phyloP scores from a whole-genome alignment of 2,888 invertebrate genomes.

The Drosophila sordidula region DNA sequence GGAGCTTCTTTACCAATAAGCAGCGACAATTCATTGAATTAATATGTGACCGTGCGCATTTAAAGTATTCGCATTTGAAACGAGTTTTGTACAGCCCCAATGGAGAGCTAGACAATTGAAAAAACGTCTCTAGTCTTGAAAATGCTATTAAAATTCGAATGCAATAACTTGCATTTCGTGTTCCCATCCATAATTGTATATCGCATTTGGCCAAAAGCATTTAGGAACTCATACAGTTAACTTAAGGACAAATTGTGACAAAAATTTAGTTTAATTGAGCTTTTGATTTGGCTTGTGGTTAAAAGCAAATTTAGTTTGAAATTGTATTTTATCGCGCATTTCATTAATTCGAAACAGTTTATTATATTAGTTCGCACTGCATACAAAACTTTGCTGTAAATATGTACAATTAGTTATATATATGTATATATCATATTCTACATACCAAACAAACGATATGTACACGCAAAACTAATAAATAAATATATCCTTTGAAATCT shows the following conservation, averaged over 20 bases:
- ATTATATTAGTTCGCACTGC: background rate
- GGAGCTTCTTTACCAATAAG: constrained; percentile 27
- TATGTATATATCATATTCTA: constrained; percentile 18
- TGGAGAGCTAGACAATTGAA: constrained; percentile 17
- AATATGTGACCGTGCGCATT: constrained; percentile 31
- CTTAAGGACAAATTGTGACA: constrained; percentile 31
- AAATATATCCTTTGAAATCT: constrained; percentile 48
- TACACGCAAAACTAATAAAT: constrained; percentile 29
- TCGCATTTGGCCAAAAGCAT: constrained; percentile 33
- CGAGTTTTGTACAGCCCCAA: constrained; percentile 1
- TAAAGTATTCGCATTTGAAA: constrained; percentile 56
- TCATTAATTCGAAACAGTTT: constrained; percentile 37
- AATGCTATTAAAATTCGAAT: constrained; percentile 14
- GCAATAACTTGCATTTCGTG: constrained; percentile 29
- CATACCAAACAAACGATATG: constrained; percentile 12
- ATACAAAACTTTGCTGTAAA: constrained; percentile 55
- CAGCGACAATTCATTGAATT: constrained; percentile 18
- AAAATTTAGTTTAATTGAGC: constrained; percentile 44
- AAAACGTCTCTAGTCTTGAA: constrained; percentile 34
- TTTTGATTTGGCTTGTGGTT: constrained; percentile 19
- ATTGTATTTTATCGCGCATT: constrained; percentile 53
- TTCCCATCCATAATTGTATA: constrained; percentile 14
- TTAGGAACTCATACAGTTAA: constrained; percentile 21
- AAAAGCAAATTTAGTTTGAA: constrained; percentile 39
- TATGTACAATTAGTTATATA: constrained; percentile 62